These are phyloP conservation scores for Acestrorhynchus altus DNA, from an alignment of 2,797 vertebrate species.

Conservation along the genomic window DNA sequence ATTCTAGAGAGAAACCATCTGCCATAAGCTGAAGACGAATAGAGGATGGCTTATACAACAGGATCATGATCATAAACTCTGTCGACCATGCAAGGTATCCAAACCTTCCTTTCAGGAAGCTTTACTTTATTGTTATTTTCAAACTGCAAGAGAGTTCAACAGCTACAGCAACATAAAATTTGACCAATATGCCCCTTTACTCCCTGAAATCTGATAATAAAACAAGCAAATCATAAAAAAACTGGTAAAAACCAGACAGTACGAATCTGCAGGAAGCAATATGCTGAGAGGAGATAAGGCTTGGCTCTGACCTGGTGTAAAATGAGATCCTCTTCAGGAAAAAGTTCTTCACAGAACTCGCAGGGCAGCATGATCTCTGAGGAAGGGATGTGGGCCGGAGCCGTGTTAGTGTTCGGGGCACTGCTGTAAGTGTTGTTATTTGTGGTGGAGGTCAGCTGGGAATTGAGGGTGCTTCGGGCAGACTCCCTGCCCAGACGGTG, in stretches of 20 bases:
- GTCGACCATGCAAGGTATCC: too few relatives aligned
- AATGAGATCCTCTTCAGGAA: constrained; percentile 93
- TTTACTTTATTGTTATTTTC: too few relatives aligned
- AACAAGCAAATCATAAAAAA: neutral
- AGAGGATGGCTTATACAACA: too few relatives aligned
- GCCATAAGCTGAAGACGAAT: too few relatives aligned
- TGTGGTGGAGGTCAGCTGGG: constrained; percentile 49
- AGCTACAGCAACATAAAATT: too few relatives aligned
- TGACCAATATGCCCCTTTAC: too few relatives aligned
- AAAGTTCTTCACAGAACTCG: constrained; percentile 97
- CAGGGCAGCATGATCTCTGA: constrained; percentile 88
- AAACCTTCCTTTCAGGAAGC: too few relatives aligned
- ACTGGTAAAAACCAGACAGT: neutral
- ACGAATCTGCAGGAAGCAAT: neutral
- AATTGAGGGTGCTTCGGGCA: constrained; percentile 31
- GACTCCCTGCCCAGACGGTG: constrained; percentile 64
- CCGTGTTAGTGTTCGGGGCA: constrained; percentile 52
- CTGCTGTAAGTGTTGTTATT: constrained; percentile 70
- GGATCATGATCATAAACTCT: too few relatives aligned
- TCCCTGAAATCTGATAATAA: neutral
- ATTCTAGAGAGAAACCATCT: too few relatives aligned
- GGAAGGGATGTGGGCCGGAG: constrained; percentile 61
- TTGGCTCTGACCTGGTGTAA: constrained; percentile 88
- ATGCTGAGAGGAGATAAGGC: neutral
- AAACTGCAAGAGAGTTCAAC: too few relatives aligned